Percentiles rank a stretch among this genome's conserved stretches.
Conservation (phyloP, 1,140 invertebrate genomes). For the Ceratoteleas bidentatus region DNA sequence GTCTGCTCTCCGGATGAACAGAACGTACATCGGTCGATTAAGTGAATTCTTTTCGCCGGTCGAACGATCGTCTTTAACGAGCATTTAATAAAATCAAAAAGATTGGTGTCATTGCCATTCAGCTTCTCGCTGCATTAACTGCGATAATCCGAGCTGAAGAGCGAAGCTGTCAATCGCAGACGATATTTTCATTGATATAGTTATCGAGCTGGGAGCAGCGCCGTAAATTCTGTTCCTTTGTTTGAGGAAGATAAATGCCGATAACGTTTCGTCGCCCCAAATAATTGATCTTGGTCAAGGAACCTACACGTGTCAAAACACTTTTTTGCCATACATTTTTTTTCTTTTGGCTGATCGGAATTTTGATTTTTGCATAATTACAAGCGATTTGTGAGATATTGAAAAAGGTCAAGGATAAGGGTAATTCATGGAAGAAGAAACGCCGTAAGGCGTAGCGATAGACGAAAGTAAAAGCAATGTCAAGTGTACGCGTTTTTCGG, state of each 20-base stretch:
- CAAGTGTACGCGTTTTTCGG: conserved; percentile 43
- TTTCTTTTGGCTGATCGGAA: background rate
- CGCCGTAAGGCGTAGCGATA: no score
- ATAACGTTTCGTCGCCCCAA: background rate
- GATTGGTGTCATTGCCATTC: background rate
- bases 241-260: background rate
- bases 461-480: conserved; percentile 43
- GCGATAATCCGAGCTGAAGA: background rate
- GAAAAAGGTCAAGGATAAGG: no score
- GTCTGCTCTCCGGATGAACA: no score
- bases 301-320: no score
- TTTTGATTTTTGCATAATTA: background rate
- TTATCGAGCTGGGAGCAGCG: background rate
- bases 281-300: conserved; percentile 16
- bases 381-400: no score
- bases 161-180: background rate
- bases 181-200: background rate
- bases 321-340: no score
- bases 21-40: no score
- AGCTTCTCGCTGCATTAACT: background rate
- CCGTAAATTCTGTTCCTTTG: background rate
- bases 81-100: no score
- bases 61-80: no score
- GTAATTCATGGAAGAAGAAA: no score
- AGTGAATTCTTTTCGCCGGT: no score